A percentile compares a stretch with the other conserved stretches of the same genome.
Evolutionary conservation across 92 coral and sea anemone genomes (phyloP).

Genomic region (Parazoanthus swiftii): DNA sequence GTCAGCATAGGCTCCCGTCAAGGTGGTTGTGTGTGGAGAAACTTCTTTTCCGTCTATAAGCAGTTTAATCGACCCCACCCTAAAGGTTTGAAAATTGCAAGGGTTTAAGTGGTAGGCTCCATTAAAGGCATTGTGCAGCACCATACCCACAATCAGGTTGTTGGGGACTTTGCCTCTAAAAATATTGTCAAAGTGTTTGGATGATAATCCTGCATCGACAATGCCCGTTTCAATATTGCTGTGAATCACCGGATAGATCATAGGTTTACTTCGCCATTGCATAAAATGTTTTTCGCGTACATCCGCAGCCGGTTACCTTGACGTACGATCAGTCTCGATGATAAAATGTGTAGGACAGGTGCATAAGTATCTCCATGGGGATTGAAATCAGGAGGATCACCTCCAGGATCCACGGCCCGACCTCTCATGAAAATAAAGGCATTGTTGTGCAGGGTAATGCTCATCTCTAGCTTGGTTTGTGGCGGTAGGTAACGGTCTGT

Average conservation of each 20-base stretch:
- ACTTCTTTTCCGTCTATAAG: constrained; percentile 42
- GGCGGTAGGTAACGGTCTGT: no score
- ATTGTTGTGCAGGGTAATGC: no score
- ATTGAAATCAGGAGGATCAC: no score
- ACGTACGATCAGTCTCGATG: no score
- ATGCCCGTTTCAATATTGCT: background rate
- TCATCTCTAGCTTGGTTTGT: no score
- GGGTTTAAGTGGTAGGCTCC: constrained; percentile 34
- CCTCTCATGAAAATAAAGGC: no score
- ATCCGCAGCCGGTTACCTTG: no score
- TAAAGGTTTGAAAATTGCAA: constrained; percentile 22
- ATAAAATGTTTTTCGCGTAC: background rate
- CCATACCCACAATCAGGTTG: constrained; percentile 24
- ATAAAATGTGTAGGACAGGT: no score
- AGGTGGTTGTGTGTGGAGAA: constrained; percentile 12
- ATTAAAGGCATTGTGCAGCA: constrained; percentile 18
- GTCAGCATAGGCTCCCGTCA: background rate
- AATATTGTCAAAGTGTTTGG: background rate
- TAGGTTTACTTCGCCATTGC: background rate
- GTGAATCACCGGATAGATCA: background rate
- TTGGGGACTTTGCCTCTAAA: constrained; percentile 45
- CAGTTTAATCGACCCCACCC: background rate
- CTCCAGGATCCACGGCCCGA: background rate
- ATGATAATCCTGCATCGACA: no score
- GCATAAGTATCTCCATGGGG: no score